phyloP scores from a whole-genome alignment of 1,140 invertebrate genomes.

The Formica selysi region DNA sequence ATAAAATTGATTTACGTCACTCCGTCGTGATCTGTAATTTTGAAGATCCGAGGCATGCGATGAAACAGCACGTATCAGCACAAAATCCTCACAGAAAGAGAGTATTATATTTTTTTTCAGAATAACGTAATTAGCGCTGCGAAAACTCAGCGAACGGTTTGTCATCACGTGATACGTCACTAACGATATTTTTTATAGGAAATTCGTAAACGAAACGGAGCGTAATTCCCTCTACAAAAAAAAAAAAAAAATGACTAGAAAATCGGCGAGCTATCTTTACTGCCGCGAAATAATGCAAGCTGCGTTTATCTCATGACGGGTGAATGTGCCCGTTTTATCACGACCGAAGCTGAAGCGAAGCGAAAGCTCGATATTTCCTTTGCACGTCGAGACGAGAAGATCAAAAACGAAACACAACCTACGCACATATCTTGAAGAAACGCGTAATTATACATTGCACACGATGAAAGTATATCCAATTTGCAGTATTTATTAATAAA shows the following conservation, averaged over 20 bases:
- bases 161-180: conserved; percentile 43
- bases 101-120: conserved; percentile 30
- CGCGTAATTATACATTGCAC: conserved; percentile 13
- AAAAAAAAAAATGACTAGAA: conserved; percentile 24
- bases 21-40: conserved; percentile 15
- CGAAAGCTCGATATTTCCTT: conserved; percentile 28
- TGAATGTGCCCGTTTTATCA: conserved; percentile 42
- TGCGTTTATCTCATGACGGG: conserved; percentile 30
- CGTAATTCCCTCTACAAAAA: conserved; percentile 20
- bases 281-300: conserved; percentile 22
- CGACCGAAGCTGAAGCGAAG: neutral
- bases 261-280: conserved; percentile 32
- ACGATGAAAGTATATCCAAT: neutral
- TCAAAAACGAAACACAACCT: conserved; percentile 23
- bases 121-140: conserved; percentile 14
- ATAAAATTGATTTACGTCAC: conserved; percentile 21
- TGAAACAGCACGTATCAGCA: neutral
- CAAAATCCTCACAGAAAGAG: neutral
- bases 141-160: conserved; percentile 42
- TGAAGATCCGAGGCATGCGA: neutral
- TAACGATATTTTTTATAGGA: conserved; percentile 20
- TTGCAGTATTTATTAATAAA: neutral
- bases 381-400: neutral
- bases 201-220: neutral
- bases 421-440: neutral